phyloP scores from a whole-genome alignment of 2,113 vertebrate genomes.

The Thalassoma bifasciatum region DNA sequence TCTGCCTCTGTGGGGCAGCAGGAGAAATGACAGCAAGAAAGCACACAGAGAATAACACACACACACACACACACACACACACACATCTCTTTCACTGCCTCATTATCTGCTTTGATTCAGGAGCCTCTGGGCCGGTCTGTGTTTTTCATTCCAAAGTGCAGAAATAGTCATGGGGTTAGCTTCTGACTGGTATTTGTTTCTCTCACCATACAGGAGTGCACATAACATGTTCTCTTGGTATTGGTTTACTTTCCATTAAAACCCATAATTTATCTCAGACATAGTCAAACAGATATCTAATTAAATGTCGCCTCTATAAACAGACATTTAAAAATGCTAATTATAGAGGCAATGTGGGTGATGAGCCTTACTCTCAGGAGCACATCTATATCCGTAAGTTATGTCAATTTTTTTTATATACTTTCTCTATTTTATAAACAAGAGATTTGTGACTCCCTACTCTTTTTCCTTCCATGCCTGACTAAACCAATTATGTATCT shows the following conservation, averaged over 20 bases:
- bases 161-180: slow-evolving; percentile 12
- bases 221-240: not conserved
- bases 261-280: slow-evolving; percentile 12
- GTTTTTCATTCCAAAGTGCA: slow-evolving; percentile 22
- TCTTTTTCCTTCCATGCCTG: not conserved
- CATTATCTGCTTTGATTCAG: slow-evolving; percentile 26
- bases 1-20: slow-evolving; percentile 23
- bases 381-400: not conserved
- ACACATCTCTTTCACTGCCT: slow-evolving; percentile 7
- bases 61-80: slow-evolving; percentile 9
- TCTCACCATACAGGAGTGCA: not conserved
- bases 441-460: not conserved
- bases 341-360: not conserved
- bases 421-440: not conserved
- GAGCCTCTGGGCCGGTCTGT: not conserved
- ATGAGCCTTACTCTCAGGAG: not conserved
- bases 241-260: slow-evolving; percentile 46
- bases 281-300: slow-evolving; percentile 21
- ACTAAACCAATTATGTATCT: slow-evolving; percentile 39
- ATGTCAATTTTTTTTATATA: not conserved
- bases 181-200: not conserved
- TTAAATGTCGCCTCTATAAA: slow-evolving; percentile 18
- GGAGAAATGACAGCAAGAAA: slow-evolving; percentile 27
- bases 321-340: not conserved
- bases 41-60: not conserved